Conservation (phyloP, 2,113 vertebrate genomes). For the Osmerus eperlanus region DNA sequence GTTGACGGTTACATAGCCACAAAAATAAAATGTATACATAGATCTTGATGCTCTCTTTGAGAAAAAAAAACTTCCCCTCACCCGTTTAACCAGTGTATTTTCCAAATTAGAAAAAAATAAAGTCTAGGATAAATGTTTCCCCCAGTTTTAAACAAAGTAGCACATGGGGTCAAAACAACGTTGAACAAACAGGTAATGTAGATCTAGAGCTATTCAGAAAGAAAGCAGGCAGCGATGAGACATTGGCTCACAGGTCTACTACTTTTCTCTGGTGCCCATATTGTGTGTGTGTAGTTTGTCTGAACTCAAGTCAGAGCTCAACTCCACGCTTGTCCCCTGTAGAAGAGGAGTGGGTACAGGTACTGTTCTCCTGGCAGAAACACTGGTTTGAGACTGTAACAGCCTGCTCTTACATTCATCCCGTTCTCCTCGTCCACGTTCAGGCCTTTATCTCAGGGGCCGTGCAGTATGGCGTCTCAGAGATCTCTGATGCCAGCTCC, state of each 20-base stretch:
- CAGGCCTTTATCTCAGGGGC: conserved; percentile 92
- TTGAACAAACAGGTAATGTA: conserved; percentile 43
- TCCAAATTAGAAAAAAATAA: conserved; percentile 37
- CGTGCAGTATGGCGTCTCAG: conserved; percentile 83
- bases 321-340: conserved; percentile 62
- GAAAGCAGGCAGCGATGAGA: conserved; percentile 76
- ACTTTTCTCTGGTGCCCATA: conserved; percentile 59
- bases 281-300: conserved; percentile 8
- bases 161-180: conserved; percentile 24
- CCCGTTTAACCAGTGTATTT: conserved; percentile 23
- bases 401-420: conserved; percentile 9
- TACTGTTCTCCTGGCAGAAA: conserved; percentile 57
- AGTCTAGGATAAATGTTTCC: background rate
- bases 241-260: conserved; percentile 71
- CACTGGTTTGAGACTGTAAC: conserved; percentile 36
- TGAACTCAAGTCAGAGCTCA: background rate
- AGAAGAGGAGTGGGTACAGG: conserved; percentile 46
- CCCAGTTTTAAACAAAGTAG: conserved; percentile 26
- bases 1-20: conserved; percentile 4
- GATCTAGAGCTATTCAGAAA: conserved; percentile 57
- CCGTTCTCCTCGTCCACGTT: conserved; percentile 40
- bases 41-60: conserved; percentile 15
- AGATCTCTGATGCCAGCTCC: conserved; percentile 90
- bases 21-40: conserved; percentile 21
- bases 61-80: conserved; percentile 25